A percentile compares a stretch with the other conserved stretches of the same genome.
These are phyloP conservation scores for Lindbergichthys nudifrons DNA, from an alignment of 2,797 vertebrate genomes.

Conservation along the genomic window DNA sequence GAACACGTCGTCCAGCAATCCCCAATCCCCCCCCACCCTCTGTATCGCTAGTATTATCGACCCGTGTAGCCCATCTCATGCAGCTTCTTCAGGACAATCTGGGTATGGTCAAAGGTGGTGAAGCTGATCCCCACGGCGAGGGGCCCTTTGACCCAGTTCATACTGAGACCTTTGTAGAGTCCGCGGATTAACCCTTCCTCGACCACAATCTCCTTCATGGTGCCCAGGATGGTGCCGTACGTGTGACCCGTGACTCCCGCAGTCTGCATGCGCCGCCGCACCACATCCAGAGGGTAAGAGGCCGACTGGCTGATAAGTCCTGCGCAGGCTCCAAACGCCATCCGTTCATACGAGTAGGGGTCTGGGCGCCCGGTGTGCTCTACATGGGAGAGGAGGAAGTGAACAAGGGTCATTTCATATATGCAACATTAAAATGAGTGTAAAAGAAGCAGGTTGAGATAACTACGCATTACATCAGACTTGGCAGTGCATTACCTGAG, in stretches of 20 bases:
- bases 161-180: slow-evolving; percentile 97
- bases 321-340: slow-evolving; percentile 94
- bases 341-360: slow-evolving; percentile 90
- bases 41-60: slow-evolving; percentile 41
- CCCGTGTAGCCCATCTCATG: slow-evolving; percentile 72
- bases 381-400: slow-evolving; percentile 50
- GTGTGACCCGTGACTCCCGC: slow-evolving; percentile 92
- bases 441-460: background rate
- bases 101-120: slow-evolving; percentile 95
- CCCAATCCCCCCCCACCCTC: background rate
- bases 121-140: slow-evolving; percentile 97
- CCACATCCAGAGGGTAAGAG: slow-evolving; percentile 97
- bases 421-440: background rate
- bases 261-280: slow-evolving; percentile 97
- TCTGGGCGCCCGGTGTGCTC: slow-evolving; percentile 88
- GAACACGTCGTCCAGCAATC: slow-evolving; percentile 2
- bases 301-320: slow-evolving; percentile 95
- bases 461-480: background rate
- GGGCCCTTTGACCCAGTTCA: slow-evolving; percentile 99
- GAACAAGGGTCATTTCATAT: background rate
- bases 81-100: slow-evolving; percentile 91
- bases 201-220: slow-evolving; percentile 88
- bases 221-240: slow-evolving; percentile 88
- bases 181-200: slow-evolving; percentile 92
- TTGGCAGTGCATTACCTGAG: slow-evolving; percentile 82